phyloP scores from a whole-genome alignment of 2,888 invertebrate genomes.

The Phlogophora meticulosa region DNA sequence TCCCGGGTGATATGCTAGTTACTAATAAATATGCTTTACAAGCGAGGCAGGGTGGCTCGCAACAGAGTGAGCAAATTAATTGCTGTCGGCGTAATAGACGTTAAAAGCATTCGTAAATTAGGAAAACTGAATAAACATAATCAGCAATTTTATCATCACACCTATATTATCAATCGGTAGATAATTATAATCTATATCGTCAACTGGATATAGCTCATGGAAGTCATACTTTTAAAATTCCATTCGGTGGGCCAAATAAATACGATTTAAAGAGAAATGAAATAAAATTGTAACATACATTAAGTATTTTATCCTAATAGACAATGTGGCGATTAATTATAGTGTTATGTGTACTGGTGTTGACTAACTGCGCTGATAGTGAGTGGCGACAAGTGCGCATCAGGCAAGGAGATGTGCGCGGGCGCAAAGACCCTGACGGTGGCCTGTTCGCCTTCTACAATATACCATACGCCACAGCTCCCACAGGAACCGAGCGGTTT shows the following conservation, averaged over 20 bases:
- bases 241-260: too few species aligned
- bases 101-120: too few species aligned
- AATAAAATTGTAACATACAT: neutral
- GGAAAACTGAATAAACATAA: too few species aligned
- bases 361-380: conserved; percentile 38
- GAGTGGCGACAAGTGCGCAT: conserved; percentile 65
- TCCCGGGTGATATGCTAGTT: too few species aligned
- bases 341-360: conserved; percentile 28
- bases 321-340: conserved; percentile 34
- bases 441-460: conserved; percentile 71
- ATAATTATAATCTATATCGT: too few species aligned
- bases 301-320: neutral
- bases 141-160: too few species aligned
- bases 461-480: conserved; percentile 77
- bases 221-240: neutral
- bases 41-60: too few species aligned
- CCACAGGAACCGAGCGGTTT: conserved; percentile 70
- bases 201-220: neutral
- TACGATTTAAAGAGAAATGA: too few species aligned
- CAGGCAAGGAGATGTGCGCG: conserved; percentile 72
- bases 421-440: conserved; percentile 67
- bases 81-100: too few species aligned
- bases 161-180: too few species aligned
- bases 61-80: too few species aligned
- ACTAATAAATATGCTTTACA: too few species aligned